phyloP scores from a whole-genome alignment of 1,140 invertebrate species.

The Drosophila parabipectinata region DNA sequence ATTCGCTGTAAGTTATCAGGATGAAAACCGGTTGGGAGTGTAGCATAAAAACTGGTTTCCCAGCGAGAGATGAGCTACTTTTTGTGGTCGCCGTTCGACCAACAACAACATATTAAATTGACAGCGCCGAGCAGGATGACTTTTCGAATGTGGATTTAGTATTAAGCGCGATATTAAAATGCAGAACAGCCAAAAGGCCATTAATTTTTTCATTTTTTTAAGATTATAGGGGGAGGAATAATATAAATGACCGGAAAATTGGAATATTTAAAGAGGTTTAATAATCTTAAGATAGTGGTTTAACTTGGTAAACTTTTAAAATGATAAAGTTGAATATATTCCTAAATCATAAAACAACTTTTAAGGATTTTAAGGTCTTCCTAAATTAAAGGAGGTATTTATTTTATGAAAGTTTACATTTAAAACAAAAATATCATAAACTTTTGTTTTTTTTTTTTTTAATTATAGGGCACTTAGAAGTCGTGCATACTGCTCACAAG shows the following conservation, averaged over 20 bases:
- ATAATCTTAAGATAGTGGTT: no score
- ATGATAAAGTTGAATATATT: no score
- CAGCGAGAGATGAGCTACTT: constrained; percentile 57
- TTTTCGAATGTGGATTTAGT: constrained; percentile 48
- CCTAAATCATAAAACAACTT: no score
- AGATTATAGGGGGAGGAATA: background rate
- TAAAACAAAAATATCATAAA: background rate
- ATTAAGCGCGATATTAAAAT: constrained; percentile 8
- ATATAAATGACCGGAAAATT: background rate
- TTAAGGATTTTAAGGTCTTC: no score
- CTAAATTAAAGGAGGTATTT: no score
- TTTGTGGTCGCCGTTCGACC: constrained; percentile 32
- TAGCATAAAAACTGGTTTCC: constrained; percentile 63
- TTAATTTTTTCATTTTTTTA: constrained; percentile 24
- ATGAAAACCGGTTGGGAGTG: constrained; percentile 57
- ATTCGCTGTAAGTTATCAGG: constrained; percentile 57
- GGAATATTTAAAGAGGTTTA: no score
- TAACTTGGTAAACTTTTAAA: no score
- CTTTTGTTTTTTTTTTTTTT: no score
- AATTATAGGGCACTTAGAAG: constrained; percentile 22
- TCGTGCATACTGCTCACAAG: constrained; percentile 38
- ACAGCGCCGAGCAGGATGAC: constrained; percentile 48
- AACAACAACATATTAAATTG: constrained; percentile 40
- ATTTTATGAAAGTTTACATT: background rate
- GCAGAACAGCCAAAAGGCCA: constrained; percentile 12